Percentiles rank a stretch among this genome's conserved stretches.
These are phyloP conservation scores for Trichosurus vulpecula DNA, from an alignment of 2,797 vertebrate species.

Conservation along the genomic window DNA sequence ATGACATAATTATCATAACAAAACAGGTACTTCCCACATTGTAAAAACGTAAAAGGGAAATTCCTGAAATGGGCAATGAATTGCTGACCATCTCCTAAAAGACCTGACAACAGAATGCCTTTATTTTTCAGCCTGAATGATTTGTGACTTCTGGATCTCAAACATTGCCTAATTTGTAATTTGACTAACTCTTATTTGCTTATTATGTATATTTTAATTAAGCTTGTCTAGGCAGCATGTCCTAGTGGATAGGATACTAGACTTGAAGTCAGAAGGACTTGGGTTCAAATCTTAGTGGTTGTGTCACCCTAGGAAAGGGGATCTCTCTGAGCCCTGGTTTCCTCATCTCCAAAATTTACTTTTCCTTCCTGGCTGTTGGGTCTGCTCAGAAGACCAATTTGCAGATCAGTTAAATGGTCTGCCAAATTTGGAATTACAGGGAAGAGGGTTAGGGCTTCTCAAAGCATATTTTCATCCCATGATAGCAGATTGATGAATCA, in stretches of 20 bases:
- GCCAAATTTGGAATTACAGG: not conserved
- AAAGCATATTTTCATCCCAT: not conserved
- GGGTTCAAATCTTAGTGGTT: not conserved
- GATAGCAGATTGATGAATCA: not conserved
- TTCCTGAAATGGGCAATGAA: not conserved
- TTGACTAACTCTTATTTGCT: not conserved
- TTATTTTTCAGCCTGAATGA: not conserved
- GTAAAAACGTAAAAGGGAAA: not conserved
- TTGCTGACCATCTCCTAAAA: not conserved
- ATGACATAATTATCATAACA: not conserved
- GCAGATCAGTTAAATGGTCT: not conserved
- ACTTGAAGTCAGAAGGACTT: not conserved
- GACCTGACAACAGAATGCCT: not conserved
- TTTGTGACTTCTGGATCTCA: not conserved
- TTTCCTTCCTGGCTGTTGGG: not conserved
- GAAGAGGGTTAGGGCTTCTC: not conserved
- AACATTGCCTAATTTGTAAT: not conserved
- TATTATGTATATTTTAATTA: not conserved
- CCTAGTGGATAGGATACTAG: not conserved
- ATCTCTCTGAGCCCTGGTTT: not conserved
- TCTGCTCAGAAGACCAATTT: too few relatives aligned
- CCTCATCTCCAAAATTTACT: not conserved
- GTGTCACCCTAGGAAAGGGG: not conserved
- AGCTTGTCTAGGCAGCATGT: not conserved
- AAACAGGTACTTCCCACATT: not conserved